Conservation (phyloP, 2,888 invertebrate genomes). For the Ornithoptera alexandrae region DNA sequence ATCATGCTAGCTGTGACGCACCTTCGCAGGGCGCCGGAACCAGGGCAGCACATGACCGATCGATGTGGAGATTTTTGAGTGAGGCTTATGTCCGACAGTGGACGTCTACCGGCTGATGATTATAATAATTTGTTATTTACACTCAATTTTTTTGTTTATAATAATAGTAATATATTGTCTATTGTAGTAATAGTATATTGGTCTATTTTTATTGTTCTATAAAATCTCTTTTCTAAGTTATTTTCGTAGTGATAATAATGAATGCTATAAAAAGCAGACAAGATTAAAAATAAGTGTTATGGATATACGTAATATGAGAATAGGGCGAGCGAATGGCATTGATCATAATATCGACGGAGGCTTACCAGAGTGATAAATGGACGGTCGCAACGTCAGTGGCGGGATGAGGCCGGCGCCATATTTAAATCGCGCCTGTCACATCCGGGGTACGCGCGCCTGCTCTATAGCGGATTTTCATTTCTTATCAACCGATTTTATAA, state of each 20-base stretch:
- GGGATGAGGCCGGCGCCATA: slow-evolving; percentile 73
- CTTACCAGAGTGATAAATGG: slow-evolving; percentile 78
- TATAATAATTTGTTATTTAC: too few species aligned
- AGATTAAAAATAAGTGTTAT: slow-evolving; percentile 1
- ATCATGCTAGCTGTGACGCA: too few species aligned
- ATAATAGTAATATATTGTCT: too few species aligned
- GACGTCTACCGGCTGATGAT: too few species aligned
- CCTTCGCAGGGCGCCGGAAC: too few species aligned
- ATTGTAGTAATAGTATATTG: too few species aligned
- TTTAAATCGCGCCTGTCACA: slow-evolving; percentile 75
- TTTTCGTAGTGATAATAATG: neutral
- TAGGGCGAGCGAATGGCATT: slow-evolving; percentile 70
- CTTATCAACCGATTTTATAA: slow-evolving; percentile 5
- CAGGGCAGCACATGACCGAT: too few species aligned
- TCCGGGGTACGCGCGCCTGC: slow-evolving; percentile 48
- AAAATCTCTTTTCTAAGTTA: too few species aligned
- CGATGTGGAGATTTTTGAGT: too few species aligned
- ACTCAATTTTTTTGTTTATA: too few species aligned
- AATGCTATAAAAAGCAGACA: neutral
- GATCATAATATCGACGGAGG: slow-evolving; percentile 80
- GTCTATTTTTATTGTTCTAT: too few species aligned
- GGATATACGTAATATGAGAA: slow-evolving; percentile 46
- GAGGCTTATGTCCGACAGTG: too few species aligned
- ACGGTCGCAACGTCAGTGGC: slow-evolving; percentile 67
- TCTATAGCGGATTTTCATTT: slow-evolving; percentile 28